Evolutionary conservation across 2,113 vertebrate genomes (phyloP).

Genomic region (Epinephelus moara): DNA sequence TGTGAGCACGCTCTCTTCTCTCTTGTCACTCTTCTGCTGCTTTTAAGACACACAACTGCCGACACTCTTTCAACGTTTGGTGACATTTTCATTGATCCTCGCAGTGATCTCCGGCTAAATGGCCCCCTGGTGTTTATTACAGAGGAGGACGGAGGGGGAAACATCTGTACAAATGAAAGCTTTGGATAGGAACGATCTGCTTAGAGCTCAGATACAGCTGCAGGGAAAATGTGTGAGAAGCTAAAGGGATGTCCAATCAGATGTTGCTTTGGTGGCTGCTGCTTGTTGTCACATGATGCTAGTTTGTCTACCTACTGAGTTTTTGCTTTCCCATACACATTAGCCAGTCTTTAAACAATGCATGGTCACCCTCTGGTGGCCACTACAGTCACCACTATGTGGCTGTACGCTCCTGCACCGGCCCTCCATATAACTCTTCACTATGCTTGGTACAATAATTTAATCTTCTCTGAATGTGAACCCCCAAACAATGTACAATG

Average conservation of each 20-base stretch:
- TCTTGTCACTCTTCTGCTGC: constrained; percentile 30
- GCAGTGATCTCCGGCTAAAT: constrained; percentile 64
- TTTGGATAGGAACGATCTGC: constrained; percentile 19
- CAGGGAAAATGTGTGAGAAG: constrained; percentile 15
- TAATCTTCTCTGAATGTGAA: constrained; percentile 48
- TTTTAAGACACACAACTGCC: constrained; percentile 66
- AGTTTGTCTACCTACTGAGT: neutral
- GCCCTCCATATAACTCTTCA: constrained; percentile 9
- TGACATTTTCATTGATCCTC: constrained; percentile 78
- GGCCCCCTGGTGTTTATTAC: constrained; percentile 66
- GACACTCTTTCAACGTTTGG: constrained; percentile 75
- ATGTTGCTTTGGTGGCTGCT: neutral
- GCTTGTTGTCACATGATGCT: neutral
- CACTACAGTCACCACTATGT: constrained; percentile 5
- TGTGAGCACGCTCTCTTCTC: neutral
- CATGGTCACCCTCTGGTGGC: constrained; percentile 76
- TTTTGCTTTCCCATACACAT: neutral
- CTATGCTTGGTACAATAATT: constrained; percentile 40
- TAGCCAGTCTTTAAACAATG: constrained; percentile 42
- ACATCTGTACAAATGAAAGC: constrained; percentile 78
- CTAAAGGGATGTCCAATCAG: neutral
- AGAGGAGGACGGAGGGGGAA: constrained; percentile 47
- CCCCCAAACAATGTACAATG: constrained; percentile 35
- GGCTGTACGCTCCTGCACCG: neutral
- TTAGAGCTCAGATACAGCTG: constrained; percentile 35